Evolutionary conservation across 30 jellyfish, hydroid and myxozoan genomes (phyloP), one percentile per base, ranked within the genome.

Genomic region (Euphysa ruthae): DNA sequence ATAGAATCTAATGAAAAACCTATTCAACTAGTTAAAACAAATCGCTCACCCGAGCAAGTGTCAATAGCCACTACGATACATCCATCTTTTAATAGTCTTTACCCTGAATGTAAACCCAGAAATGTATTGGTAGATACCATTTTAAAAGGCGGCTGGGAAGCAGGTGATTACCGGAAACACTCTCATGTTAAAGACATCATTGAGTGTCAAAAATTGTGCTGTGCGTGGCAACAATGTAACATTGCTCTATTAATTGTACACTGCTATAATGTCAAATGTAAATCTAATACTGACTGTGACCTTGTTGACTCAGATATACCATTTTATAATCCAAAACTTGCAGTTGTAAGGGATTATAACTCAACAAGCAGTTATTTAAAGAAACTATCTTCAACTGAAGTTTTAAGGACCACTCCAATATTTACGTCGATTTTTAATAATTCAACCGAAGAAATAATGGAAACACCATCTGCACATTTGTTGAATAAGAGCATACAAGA

Each of bases 101-200:
- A 22, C 16, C 18, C 26, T 0, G 61, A 63, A 12, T 77, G 94
- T 49, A 19, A 35, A 20, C 69, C 30, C 16, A 54, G 78, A 4
- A 64, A 66, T 3, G 35, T 78, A 4, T 73, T 28, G 12, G 54
- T 52, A 23, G 83, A 75, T 28, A 61, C 78, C 4, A 92, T 79
- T 3, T 70, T 88, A 44, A 46, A 72, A 23, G 91, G 82, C n/a
- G 94, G 94, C 22, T 88, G 98, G 98, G 42, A 49, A 35, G 92
- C 95, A 1, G 98, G 98, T 7, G 63, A 69, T 10, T 88, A 61
- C 61, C 55, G 50, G 30, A 86, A 82, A 2, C 85, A 66, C 28
- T 26, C 46, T 7, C 81, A 73, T 66, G 66, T 79, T 1, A 62
- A 57, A 58, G 88, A 81, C 60, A 78, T 81, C 28, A 55, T 18